Conservation (phyloP, 23 tunicate genomes). For the Halocynthia aurantium region DNA sequence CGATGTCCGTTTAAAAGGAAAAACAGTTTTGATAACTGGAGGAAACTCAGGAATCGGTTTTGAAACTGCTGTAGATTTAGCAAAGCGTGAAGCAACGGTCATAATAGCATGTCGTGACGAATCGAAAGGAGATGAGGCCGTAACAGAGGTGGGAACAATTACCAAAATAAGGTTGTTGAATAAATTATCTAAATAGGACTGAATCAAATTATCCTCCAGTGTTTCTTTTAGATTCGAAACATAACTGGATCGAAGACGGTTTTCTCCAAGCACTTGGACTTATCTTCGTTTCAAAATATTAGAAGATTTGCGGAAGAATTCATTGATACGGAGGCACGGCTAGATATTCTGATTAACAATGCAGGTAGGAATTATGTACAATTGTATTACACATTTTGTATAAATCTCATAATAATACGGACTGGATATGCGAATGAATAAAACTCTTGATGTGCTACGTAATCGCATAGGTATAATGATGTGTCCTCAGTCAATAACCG, state of each 20-base stretch:
- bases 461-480: slow-evolving; percentile 13
- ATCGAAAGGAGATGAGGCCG: not conserved
- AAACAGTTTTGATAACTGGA: slow-evolving; percentile 21
- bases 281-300: slow-evolving; percentile 12
- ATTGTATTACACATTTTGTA: not conserved
- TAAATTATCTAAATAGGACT: too few relatives aligned
- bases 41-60: slow-evolving; percentile 22
- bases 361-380: slow-evolving; percentile 11
- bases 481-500: slow-evolving; percentile 18
- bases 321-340: not conserved
- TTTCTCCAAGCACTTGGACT: not conserved
- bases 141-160: not conserved
- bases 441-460: not conserved
- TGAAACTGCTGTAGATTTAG: slow-evolving; percentile 16
- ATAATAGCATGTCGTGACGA: slow-evolving; percentile 12
- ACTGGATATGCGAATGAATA: not conserved
- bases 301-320: slow-evolving; percentile 5
- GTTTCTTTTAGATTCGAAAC: too few relatives aligned
- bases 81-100: slow-evolving; percentile 5
- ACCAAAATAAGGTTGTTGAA: too few relatives aligned
- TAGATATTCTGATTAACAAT: slow-evolving; percentile 23
- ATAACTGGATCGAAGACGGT: too few relatives aligned
- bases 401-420: too few relatives aligned
- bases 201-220: too few relatives aligned
- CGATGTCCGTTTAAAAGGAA: slow-evolving; percentile 1